These are phyloP conservation scores for Monoplex corrugatus DNA, from an alignment of 2,888 invertebrate species.

Conservation along the genomic window DNA sequence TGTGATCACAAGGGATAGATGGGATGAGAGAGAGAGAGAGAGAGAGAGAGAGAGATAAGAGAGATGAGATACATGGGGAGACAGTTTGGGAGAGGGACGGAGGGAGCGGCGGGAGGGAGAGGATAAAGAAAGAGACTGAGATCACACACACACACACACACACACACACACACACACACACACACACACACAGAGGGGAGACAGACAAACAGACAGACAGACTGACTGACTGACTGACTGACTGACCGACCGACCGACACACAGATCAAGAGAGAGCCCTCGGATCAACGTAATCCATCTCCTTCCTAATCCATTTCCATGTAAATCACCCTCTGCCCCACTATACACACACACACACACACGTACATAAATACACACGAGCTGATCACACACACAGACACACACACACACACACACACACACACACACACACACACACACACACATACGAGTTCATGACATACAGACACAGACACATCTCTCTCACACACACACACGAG, in stretches of 20 bases:
- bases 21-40: neutral
- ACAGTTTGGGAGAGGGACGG: neutral
- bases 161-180: too few relatives aligned
- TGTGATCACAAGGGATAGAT: neutral
- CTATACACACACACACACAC: constrained; percentile 3
- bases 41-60: neutral
- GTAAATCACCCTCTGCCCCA: too few relatives aligned
- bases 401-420: neutral
- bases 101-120: too few relatives aligned
- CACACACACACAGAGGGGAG: neutral
- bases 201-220: too few relatives aligned
- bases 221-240: too few relatives aligned
- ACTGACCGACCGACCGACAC: too few relatives aligned
- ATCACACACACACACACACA: too few relatives aligned
- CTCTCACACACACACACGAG: neutral
- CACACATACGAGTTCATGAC: neutral
- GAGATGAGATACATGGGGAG: neutral
- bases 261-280: too few relatives aligned
- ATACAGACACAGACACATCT: neutral
- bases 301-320: too few relatives aligned
- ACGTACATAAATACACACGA: neutral
- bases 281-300: too few relatives aligned
- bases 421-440: constrained; percentile 38
- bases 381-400: constrained; percentile 7
- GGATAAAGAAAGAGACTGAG: neutral